Base-by-base conservation (phyloP, 2,113 vertebrate genomes). In the Corydoras sp. region DNA sequence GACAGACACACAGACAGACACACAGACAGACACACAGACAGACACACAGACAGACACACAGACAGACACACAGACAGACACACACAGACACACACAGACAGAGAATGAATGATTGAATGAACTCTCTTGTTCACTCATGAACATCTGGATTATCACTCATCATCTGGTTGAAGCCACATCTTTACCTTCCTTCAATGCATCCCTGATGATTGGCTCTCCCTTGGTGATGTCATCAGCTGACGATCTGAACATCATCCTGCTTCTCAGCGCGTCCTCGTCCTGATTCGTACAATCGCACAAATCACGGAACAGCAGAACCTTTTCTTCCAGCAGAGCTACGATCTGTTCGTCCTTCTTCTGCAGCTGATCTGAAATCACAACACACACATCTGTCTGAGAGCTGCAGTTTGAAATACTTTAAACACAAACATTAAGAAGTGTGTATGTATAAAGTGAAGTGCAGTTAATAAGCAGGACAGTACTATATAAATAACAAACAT, bases 291-390 rank as follows among this genome's bases (percentile, higher is more conserved):
- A 85, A 62, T 93, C 90, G 1, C 88, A 83, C 85, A 96, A 86
- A 71, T 93, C 92, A 68, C 81, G 86, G 83, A 96, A 97, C 66
- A 97, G 89, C 81, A 87, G 89, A 2, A 91, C 81, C 78, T 97
- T 97, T 78, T 97, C 94, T 76, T 95, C 92, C 78, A 97, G 73
- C 53, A 97, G 69, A 0, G 77, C 79, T 32, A 93, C 77, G 60
- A 97, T 95, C 83, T 97, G 91, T 49, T 93, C 91, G 32, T 97
- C 95, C 81, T 92, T 95, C 68, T 89, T 90, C 0, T 89, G 90
- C 54, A 97, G 92, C 76, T 92, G 90, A 58, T 94, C 94, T 97
- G 88, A 73, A 58, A 62, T 2, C 10, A 60, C 67, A 77, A 13
- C 68, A 70, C 53, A 59, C n/a, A 71, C 31, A 50, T 5, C 31